These are phyloP conservation scores for Mastomys coucha DNA, from an alignment of 2,113 vertebrate species.

Conservation along the genomic window DNA sequence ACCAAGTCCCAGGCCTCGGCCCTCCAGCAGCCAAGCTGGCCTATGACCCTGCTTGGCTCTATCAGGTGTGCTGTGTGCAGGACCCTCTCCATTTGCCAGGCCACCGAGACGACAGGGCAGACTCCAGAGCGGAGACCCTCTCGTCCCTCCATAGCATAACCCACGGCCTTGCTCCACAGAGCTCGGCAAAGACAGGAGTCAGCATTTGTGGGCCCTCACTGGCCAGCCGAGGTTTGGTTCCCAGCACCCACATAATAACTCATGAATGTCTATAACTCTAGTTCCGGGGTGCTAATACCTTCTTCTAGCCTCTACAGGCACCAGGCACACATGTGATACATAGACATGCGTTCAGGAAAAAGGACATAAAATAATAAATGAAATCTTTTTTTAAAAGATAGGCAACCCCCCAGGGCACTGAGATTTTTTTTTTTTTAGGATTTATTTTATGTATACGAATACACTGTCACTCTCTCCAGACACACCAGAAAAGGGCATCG, in stretches of 20 bases:
- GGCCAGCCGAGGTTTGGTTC: not conserved
- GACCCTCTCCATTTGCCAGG: not conserved
- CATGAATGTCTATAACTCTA: not conserved
- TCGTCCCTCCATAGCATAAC: not conserved
- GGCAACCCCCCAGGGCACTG: too few relatives aligned
- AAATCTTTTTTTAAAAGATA: not conserved
- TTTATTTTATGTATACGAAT: too few relatives aligned
- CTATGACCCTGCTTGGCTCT: fast-evolving
- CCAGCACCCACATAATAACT: not conserved
- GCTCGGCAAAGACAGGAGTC: not conserved
- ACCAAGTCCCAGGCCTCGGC: not conserved
- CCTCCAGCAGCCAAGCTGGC: not conserved
- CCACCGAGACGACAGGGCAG: not conserved
- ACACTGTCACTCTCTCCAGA: too few relatives aligned
- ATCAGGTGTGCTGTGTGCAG: too few relatives aligned
- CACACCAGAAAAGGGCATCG: too few relatives aligned
- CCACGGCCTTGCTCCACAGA: not conserved
- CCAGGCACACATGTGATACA: not conserved
- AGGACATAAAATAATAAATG: not conserved
- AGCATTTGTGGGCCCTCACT: not conserved
- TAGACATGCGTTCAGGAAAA: not conserved
- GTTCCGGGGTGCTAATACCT: not conserved
- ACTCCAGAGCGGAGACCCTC: not conserved
- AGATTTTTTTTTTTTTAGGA: too few relatives aligned
- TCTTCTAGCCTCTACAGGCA: not conserved